Evolutionary conservation across 1,140 invertebrate genomes (phyloP), one percentile per base, ranked within the genome.

Genomic region (Tyrophagus putrescentiae): DNA sequence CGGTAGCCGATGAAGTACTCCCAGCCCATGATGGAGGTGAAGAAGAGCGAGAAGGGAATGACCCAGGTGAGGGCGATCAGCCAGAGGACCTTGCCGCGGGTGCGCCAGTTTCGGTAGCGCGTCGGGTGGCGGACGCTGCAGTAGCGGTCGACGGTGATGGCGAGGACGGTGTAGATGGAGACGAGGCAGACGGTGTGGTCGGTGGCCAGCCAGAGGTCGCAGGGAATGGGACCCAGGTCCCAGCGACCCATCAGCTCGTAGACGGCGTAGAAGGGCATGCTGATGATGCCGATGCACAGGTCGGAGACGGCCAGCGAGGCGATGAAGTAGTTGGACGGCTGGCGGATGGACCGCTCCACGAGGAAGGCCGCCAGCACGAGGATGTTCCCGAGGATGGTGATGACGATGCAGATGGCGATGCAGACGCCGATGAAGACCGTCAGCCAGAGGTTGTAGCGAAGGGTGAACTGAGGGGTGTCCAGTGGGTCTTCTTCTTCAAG

Each of bases 301-400:
- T 99, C 96, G 11, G 93, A 97, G 31, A 94, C 88, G 25, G 96
- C 95, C 41, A 99, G 77, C 0, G 93, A 98, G 3, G 92, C 94
- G 56, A 99, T 97, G 75, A 98, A 98, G 76, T 98, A 99, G 75
- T 99, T 99, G 69, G 90, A 95, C 1, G 96, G 95, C 69, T 98
- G 94, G 44, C 96, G 80, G 68, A 99, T 98, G 58, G 86, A 86
- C 60, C 94, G 79, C 72, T 99, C 96, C 27, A 98, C 85, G 57
- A 95, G 85, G 74, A 98, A 99, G 25, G 93, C 89, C 33, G 97
- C 72, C 25, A 99, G 78, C 31, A 99, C 96, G 16, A 98, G 79
- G 45, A 98, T 85, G 71, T 99, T 99, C 34, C 96, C 96, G 61
- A 84, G 82, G 16, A 96, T 83, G 0, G 93, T 97, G 39, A 96